A percentile compares a stretch with the other conserved stretches of the same genome.
These are phyloP conservation scores for Drosophila nigricruria DNA, from an alignment of 2,888 invertebrate genomes.

Conservation along the genomic window DNA sequence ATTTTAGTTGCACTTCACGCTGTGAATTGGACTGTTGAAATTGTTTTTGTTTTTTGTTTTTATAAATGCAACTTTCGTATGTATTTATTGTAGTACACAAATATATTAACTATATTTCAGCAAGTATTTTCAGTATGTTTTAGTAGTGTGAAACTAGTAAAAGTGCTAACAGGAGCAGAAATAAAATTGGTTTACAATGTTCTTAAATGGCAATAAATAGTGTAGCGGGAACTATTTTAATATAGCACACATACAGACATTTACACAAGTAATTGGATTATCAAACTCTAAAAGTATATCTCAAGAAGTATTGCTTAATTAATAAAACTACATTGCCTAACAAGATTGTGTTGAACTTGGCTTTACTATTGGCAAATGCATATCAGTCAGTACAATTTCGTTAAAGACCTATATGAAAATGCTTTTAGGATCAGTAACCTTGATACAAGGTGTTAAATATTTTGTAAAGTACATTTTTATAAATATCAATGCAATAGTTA, in stretches of 20 bases:
- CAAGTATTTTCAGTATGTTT: conserved; percentile 6
- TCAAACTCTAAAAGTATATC: conserved; percentile 18
- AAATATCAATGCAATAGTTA: conserved; percentile 43
- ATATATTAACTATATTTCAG: conserved; percentile 12
- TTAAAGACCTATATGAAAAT: conserved; percentile 38
- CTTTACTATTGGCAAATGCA: conserved; percentile 30
- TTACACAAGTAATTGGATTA: conserved; percentile 42
- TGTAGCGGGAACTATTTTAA: conserved; percentile 63
- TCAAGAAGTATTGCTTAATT: conserved; percentile 13
- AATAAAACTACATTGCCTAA: conserved; percentile 11
- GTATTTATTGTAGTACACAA: conserved; percentile 22
- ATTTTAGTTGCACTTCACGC: not conserved
- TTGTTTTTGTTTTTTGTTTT: not conserved
- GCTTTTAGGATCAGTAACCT: conserved; percentile 76
- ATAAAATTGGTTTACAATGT: conserved; percentile 40
- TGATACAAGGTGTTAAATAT: conserved; percentile 84
- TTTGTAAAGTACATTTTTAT: conserved; percentile 20
- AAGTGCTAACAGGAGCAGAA: conserved; percentile 38
- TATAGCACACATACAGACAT: conserved; percentile 73
- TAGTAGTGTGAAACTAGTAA: conserved; percentile 29
- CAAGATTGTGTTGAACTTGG: conserved; percentile 27
- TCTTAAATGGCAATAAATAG: conserved; percentile 73
- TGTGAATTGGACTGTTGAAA: not conserved
- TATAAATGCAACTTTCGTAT: conserved; percentile 8
- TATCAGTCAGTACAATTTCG: conserved; percentile 53